Percentiles rank a stretch among this genome's conserved stretches.
Conservation (phyloP, 2,797 vertebrate genomes). For the Crenichthys baileyi region DNA sequence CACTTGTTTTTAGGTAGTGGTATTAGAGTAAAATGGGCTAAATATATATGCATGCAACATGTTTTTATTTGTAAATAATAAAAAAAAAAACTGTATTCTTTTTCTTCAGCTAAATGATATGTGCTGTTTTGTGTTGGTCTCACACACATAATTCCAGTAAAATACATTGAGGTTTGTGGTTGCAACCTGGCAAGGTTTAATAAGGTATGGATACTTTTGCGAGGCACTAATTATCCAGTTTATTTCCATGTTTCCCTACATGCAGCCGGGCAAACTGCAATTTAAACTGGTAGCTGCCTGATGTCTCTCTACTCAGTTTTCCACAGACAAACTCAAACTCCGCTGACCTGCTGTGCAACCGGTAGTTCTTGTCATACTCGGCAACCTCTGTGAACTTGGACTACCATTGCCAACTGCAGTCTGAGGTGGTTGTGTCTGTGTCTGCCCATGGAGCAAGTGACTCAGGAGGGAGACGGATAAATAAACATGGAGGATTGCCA, state of each 20-base stretch:
- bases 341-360: background rate
- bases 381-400: background rate
- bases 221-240: background rate
- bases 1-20: too few relatives aligned
- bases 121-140: background rate
- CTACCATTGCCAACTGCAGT: slow-evolving; percentile 11
- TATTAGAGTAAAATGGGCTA: too few relatives aligned
- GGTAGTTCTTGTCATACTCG: background rate
- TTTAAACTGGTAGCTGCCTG: background rate
- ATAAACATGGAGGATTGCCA: slow-evolving; percentile 8
- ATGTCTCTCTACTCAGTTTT: background rate
- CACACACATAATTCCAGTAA: background rate
- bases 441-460: slow-evolving; percentile 8
- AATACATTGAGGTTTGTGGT: background rate
- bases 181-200: background rate
- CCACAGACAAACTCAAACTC: background rate
- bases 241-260: background rate
- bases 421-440: background rate
- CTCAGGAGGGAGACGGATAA: background rate
- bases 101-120: too few relatives aligned
- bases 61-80: too few relatives aligned
- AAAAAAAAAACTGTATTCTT: too few relatives aligned
- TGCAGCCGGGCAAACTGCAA: background rate
- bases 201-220: background rate
- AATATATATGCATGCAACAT: too few relatives aligned